Percentiles rank a stretch among this genome's conserved stretches.
phyloP scores from a whole-genome alignment of 2,888 invertebrate genomes.

The Chrysodeixis includens region DNA sequence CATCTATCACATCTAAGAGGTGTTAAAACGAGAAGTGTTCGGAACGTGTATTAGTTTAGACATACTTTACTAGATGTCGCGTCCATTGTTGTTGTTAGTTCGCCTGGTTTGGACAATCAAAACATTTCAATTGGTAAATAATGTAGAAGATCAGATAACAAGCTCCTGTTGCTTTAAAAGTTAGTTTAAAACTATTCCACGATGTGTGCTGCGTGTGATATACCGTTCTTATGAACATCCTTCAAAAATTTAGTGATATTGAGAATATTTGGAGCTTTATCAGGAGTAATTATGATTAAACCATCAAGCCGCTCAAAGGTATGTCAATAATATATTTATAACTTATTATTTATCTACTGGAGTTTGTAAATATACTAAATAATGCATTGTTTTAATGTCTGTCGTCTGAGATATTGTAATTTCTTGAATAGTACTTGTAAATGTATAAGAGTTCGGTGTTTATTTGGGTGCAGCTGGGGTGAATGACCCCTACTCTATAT shows the following conservation, averaged over 20 bases:
- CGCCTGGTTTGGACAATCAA: constrained; percentile 21
- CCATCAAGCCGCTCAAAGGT: constrained; percentile 34
- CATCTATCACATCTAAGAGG: constrained; percentile 12
- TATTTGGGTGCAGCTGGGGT: constrained; percentile 65
- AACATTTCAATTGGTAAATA: constrained; percentile 40
- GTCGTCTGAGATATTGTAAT: background rate
- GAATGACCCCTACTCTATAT: constrained; percentile 66
- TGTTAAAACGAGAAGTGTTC: background rate
- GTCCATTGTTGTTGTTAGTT: constrained; percentile 28
- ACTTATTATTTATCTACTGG: background rate
- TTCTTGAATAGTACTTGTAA: background rate
- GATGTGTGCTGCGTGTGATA: constrained; percentile 19
- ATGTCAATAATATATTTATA: constrained; percentile 16
- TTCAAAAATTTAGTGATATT: constrained; percentile 12
- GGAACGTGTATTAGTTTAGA: background rate
- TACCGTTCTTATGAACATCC: background rate
- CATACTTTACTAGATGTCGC: constrained; percentile 26
- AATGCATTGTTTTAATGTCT: background rate
- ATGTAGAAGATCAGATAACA: constrained; percentile 6
- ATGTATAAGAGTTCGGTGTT: constrained; percentile 27
- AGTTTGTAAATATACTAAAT: background rate
- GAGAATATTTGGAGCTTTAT: constrained; percentile 4
- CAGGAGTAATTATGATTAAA: constrained; percentile 33
- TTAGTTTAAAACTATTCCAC: constrained; percentile 12
- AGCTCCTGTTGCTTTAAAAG: background rate